phyloP scores from a whole-genome alignment of 2,888 invertebrate genomes.

The Agriotes lineatus region DNA sequence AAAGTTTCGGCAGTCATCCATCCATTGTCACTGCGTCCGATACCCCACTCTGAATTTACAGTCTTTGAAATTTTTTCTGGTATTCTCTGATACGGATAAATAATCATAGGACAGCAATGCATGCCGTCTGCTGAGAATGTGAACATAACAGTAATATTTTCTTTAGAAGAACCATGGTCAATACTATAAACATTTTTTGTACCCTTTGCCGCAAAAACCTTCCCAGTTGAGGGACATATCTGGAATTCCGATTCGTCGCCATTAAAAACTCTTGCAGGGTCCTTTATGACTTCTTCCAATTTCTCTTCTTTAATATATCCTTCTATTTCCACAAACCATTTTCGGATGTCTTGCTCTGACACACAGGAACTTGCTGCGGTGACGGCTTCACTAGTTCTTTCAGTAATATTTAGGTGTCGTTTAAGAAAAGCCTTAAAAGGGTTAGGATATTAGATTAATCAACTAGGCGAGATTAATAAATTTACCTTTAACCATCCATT shows the following conservation, averaged over 20 bases:
- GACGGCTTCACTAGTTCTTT: constrained; percentile 51
- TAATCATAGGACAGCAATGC: constrained; percentile 50
- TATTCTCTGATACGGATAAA: constrained; percentile 52
- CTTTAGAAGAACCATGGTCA: constrained; percentile 48
- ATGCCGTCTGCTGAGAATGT: constrained; percentile 51
- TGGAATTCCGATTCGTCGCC: constrained; percentile 54
- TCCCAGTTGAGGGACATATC: constrained; percentile 48
- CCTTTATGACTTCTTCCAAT: constrained; percentile 44
- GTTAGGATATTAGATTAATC: too few species aligned
- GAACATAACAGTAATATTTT: constrained; percentile 53
- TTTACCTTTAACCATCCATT: too few species aligned
- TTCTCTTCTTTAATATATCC: constrained; percentile 39
- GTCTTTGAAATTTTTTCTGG: constrained; percentile 48
- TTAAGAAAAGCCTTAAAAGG: constrained; percentile 50
- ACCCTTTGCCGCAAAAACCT: constrained; percentile 49
- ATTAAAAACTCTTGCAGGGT: constrained; percentile 52
- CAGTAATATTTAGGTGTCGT: constrained; percentile 50
- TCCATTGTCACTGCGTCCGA: constrained; percentile 54
- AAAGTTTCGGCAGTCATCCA: constrained; percentile 57
- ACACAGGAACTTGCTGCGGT: constrained; percentile 54
- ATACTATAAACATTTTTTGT: constrained; percentile 51
- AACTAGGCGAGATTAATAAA: too few species aligned
- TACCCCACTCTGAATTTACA: constrained; percentile 52
- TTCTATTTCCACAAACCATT: constrained; percentile 54
- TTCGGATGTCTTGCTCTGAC: constrained; percentile 52